Evolutionary conservation across 2,888 invertebrate species (phyloP).

Genomic region (Aleiodes alternator): DNA sequence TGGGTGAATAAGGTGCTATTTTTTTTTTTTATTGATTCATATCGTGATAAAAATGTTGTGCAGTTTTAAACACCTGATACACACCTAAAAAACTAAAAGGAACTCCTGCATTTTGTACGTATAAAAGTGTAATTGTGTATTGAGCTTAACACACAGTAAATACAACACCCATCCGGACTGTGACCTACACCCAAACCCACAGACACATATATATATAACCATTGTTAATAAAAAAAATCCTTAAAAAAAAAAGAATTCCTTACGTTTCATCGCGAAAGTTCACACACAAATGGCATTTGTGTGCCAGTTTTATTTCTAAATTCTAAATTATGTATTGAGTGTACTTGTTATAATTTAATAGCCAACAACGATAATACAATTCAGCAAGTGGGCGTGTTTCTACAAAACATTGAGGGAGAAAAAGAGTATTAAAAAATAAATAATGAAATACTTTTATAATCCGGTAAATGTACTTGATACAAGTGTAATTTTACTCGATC

Average conservation of each 20-base stretch:
- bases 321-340: background rate
- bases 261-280: constrained; percentile 68
- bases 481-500: constrained; percentile 27
- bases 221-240: too few relatives aligned
- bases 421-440: background rate
- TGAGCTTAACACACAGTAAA: background rate
- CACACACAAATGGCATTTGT: constrained; percentile 70
- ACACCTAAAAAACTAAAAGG: constrained; percentile 8
- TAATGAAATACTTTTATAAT: background rate
- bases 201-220: constrained; percentile 11
- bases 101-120: background rate
- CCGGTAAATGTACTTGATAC: background rate
- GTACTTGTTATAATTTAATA: constrained; percentile 23
- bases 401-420: constrained; percentile 21
- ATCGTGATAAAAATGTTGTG: constrained; percentile 12
- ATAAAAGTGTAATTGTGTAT: constrained; percentile 4
- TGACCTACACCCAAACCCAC: constrained; percentile 7
- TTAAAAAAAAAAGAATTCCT: background rate
- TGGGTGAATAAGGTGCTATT: background rate
- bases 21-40: constrained; percentile 16
- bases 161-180: background rate
- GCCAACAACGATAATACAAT: constrained; percentile 2
- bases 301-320: constrained; percentile 35
- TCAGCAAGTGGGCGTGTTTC: constrained; percentile 17
- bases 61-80: constrained; percentile 16